Evolutionary conservation across 2,888 invertebrate genomes (phyloP).

Genomic region (Coremacera marginata): DNA sequence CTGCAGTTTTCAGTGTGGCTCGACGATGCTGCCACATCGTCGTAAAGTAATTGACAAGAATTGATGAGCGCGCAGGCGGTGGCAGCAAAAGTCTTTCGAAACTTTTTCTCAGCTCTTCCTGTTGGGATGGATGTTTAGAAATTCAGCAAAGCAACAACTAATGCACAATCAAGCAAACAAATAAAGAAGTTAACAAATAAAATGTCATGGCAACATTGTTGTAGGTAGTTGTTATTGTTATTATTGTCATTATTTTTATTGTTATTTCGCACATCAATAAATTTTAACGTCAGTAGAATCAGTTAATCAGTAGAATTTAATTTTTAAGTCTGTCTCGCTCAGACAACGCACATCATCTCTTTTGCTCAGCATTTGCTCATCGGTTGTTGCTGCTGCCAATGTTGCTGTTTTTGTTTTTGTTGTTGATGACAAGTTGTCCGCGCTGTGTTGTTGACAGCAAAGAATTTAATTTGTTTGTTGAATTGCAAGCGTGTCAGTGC

Average conservation of each 20-base stretch:
- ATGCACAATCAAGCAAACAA: not conserved
- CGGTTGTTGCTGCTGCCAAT: not conserved
- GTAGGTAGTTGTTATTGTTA: not conserved
- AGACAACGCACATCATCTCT: not conserved
- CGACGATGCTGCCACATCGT: not conserved
- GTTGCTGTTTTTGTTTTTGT: not conserved
- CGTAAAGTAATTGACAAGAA: slow-evolving; percentile 26
- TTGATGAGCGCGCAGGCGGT: slow-evolving; percentile 20
- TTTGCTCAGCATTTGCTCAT: too few species aligned
- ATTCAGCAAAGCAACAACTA: not conserved
- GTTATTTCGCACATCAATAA: slow-evolving; percentile 11
- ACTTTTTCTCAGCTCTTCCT: not conserved
- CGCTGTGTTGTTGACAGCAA: slow-evolving; percentile 10
- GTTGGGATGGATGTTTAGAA: not conserved
- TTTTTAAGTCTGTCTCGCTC: not conserved
- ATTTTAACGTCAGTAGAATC: slow-evolving; percentile 13
- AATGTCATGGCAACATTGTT: not conserved
- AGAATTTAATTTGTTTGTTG: slow-evolving; percentile 33
- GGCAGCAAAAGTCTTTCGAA: slow-evolving; percentile 8
- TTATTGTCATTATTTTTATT: not conserved
- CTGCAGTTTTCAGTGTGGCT: not conserved
- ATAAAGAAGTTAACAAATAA: not conserved
- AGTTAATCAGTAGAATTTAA: slow-evolving; percentile 18
- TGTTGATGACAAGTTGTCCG: slow-evolving; percentile 1
- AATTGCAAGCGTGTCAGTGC: slow-evolving; percentile 10